phyloP scores from a whole-genome alignment of 1,140 invertebrate species.

The Drosophila kohkoa region DNA sequence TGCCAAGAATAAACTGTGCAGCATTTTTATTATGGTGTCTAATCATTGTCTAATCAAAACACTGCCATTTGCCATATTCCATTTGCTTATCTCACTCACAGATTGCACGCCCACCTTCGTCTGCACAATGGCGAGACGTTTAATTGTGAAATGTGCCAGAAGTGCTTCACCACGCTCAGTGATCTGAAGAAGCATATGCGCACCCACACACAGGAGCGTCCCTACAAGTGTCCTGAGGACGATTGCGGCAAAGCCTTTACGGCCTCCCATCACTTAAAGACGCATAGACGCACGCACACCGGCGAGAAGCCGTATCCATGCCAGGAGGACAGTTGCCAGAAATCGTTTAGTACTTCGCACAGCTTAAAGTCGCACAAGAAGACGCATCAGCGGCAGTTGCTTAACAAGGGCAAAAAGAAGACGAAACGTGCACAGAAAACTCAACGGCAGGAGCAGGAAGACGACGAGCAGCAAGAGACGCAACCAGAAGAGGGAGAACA shows the following conservation, averaged over 20 bases:
- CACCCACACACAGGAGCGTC: constrained; percentile 96
- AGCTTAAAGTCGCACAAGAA: constrained; percentile 92
- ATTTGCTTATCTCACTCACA: constrained; percentile 67
- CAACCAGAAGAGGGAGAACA: constrained; percentile 13
- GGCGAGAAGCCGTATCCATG: constrained; percentile 92
- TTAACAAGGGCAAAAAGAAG: constrained; percentile 71
- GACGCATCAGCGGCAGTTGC: constrained; percentile 86
- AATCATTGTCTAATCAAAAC: constrained; percentile 38
- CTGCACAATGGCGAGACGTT: constrained; percentile 98
- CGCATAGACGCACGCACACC: constrained; percentile 86
- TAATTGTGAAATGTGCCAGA: constrained; percentile 95
- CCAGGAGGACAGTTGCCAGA: constrained; percentile 89
- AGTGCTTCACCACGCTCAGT: constrained; percentile 97
- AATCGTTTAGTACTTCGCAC: constrained; percentile 92
- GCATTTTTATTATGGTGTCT: constrained; percentile 10
- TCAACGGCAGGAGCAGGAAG: constrained; percentile 16
- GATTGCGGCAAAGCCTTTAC: constrained; percentile 96
- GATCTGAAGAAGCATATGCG: constrained; percentile 97
- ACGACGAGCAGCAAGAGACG: constrained; percentile 2
- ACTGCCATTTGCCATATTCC: background rate
- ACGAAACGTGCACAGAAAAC: constrained; percentile 40
- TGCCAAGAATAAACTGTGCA: constrained; percentile 21
- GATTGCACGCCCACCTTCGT: constrained; percentile 95
- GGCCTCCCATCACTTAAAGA: constrained; percentile 97
- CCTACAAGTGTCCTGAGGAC: constrained; percentile 93